Conservation (phyloP, 1,140 invertebrate species). For the Nephila pilipes region DNA sequence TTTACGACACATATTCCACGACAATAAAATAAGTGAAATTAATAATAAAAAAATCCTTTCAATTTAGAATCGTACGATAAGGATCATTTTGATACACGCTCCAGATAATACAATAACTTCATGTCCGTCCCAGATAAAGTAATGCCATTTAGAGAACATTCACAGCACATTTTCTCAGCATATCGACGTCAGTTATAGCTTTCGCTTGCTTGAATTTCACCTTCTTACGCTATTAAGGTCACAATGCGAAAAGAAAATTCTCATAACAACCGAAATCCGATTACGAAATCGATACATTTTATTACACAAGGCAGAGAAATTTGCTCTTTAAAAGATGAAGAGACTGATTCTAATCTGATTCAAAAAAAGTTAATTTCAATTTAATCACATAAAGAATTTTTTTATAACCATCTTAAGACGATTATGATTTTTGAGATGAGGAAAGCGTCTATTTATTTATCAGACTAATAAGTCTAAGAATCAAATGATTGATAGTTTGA, state of each 20-base stretch:
- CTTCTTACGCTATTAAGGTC: background rate
- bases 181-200: background rate
- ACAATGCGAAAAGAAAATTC: background rate
- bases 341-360: background rate
- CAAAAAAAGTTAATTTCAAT: background rate
- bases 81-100: background rate
- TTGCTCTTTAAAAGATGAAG: background rate
- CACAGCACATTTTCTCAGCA: background rate
- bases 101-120: background rate
- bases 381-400: background rate
- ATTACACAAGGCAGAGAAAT: background rate
- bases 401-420: background rate
- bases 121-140: background rate
- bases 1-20: background rate
- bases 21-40: slow-evolving; percentile 12
- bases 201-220: background rate
- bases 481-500: background rate
- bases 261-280: background rate
- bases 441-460: background rate
- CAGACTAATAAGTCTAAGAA: background rate
- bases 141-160: background rate
- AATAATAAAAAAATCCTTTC: background rate
- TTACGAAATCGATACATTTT: background rate
- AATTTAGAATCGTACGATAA: background rate
- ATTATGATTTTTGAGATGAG: background rate